Percentiles rank a stretch among this genome's conserved stretches.
Conservation (phyloP, 2,797 vertebrate species). For the Enteromius viviparus region DNA sequence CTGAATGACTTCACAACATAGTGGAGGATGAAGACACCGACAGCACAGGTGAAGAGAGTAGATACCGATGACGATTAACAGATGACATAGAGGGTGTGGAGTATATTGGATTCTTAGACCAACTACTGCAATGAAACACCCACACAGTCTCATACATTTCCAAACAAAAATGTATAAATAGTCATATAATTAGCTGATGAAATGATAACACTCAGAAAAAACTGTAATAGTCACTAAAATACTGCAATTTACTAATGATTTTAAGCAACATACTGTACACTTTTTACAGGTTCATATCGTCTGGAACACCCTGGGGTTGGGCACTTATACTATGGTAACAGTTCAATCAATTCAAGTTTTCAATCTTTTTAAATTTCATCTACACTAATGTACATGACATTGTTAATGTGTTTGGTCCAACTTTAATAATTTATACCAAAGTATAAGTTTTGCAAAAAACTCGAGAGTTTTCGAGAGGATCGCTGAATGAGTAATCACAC, state of each 20-base stretch:
- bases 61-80: neutral
- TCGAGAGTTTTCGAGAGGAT: too few species aligned
- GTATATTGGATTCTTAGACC: neutral
- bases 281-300: neutral
- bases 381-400: neutral
- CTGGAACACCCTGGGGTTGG: neutral
- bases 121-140: neutral
- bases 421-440: too few species aligned
- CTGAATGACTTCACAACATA: neutral
- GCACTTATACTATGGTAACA: neutral
- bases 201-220: neutral
- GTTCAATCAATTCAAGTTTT: neutral
- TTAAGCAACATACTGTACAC: neutral
- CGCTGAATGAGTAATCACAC: too few species aligned
- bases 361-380: neutral
- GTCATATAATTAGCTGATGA: neutral
- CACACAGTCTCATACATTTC: neutral
- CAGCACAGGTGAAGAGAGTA: conserved; percentile 1
- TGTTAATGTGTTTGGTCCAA: too few species aligned
- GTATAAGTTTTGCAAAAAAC: too few species aligned
- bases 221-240: conserved; percentile 6
- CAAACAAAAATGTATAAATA: neutral
- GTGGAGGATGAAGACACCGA: neutral
- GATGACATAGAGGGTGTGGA: neutral
- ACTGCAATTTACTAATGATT: neutral